phyloP scores from a whole-genome alignment of 2,113 vertebrate species.

The Urocynchramus pylzowi region DNA sequence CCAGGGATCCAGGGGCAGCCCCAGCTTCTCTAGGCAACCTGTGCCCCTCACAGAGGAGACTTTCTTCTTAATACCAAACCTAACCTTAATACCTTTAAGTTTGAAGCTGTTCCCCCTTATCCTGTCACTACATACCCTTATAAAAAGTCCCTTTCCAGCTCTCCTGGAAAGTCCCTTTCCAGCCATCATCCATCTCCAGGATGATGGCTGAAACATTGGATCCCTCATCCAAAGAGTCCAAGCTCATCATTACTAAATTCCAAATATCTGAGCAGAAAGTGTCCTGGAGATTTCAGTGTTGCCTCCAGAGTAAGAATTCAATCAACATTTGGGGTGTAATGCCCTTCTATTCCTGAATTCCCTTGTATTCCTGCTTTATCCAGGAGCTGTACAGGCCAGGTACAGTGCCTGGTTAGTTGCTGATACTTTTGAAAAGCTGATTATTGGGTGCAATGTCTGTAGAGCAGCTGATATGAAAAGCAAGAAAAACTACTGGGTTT shows the following conservation, averaged over 20 bases:
- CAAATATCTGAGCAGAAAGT: not conserved
- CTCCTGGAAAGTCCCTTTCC: not conserved
- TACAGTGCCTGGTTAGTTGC: not conserved
- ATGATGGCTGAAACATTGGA: accelerated
- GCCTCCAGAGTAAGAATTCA: not conserved
- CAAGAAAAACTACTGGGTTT: not conserved
- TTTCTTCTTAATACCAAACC: not conserved
- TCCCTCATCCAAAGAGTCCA: not conserved
- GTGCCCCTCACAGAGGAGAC: not conserved
- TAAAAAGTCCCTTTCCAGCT: not conserved
- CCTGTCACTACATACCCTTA: not conserved
- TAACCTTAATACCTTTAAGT: not conserved
- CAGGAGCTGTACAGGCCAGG: not conserved
- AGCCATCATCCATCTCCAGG: not conserved
- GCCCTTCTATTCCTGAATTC: not conserved
- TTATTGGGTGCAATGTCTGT: not conserved
- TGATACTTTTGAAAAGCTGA: not conserved
- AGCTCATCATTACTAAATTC: not conserved
- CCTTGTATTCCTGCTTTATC: not conserved
- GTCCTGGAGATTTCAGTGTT: not conserved
- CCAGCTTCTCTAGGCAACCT: not conserved
- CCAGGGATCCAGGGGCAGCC: not conserved
- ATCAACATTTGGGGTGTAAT: accelerated
- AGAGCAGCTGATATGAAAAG: not conserved
- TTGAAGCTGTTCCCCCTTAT: not conserved